These are phyloP conservation scores for Pyralis farinalis DNA, from an alignment of 2,888 invertebrate genomes.

Conservation along the genomic window DNA sequence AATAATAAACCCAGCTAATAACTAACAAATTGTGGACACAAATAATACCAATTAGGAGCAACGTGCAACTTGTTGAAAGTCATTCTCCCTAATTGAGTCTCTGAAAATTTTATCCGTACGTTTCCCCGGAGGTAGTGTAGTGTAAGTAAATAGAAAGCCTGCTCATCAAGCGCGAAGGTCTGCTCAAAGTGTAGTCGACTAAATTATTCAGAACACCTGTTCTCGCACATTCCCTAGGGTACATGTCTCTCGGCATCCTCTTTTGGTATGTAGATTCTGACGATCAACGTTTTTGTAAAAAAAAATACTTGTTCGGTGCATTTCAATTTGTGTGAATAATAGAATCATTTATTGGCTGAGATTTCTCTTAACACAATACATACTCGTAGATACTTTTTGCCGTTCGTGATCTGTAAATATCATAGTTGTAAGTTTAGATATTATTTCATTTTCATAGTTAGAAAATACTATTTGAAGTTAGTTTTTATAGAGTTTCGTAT, in stretches of 20 bases:
- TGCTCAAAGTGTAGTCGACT: slow-evolving; percentile 43
- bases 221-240: slow-evolving; percentile 36
- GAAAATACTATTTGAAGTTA: no score
- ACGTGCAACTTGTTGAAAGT: slow-evolving; percentile 28
- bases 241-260: slow-evolving; percentile 27
- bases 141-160: slow-evolving; percentile 24
- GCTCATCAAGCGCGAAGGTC: slow-evolving; percentile 31
- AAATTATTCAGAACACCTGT: slow-evolving; percentile 56
- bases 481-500: no score
- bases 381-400: no score
- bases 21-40: slow-evolving; percentile 4
- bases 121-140: slow-evolving; percentile 20
- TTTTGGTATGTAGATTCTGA: slow-evolving; percentile 44
- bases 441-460: no score
- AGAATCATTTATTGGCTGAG: no score
- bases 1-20: neutral
- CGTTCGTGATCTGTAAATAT: no score
- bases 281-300: slow-evolving; percentile 22
- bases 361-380: no score
- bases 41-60: slow-evolving; percentile 24
- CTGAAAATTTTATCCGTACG: slow-evolving; percentile 8
- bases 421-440: no score
- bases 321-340: no score
- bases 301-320: no score
- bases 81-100: slow-evolving; percentile 30